Conservation (phyloP, 2,888 invertebrate species). For the Drosophila colorata region DNA sequence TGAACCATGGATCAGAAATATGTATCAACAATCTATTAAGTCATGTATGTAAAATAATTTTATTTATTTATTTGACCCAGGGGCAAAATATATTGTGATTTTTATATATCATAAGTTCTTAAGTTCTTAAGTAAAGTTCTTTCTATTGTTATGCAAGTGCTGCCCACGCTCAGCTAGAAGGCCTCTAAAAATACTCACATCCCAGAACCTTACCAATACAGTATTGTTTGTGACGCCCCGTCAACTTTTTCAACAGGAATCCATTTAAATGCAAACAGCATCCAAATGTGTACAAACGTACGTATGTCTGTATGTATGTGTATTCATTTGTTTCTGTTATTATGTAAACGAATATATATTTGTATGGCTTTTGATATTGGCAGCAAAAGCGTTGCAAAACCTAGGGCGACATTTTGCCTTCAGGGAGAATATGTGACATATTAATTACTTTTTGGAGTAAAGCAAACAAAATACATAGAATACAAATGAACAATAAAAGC, state of each 20-base stretch:
- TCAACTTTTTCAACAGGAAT: slow-evolving; percentile 23
- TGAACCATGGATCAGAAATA: neutral
- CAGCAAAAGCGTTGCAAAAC: slow-evolving; percentile 16
- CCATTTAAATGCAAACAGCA: slow-evolving; percentile 47
- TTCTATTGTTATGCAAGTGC: neutral
- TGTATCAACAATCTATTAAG: slow-evolving; percentile 2
- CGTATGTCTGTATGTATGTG: neutral
- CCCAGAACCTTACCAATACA: slow-evolving; percentile 1
- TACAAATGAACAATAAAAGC: slow-evolving; percentile 28
- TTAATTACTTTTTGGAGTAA: slow-evolving; percentile 49
- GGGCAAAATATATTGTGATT: neutral
- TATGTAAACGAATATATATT: slow-evolving; percentile 33
- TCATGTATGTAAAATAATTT: slow-evolving; percentile 6
- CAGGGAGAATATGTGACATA: slow-evolving; percentile 43
- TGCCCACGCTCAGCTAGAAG: neutral
- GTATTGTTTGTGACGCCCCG: neutral
- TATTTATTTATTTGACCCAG: neutral
- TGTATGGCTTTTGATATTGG: slow-evolving; percentile 53
- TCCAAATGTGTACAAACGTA: slow-evolving; percentile 9
- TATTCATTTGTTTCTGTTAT: slow-evolving; percentile 13
- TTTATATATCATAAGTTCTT: neutral
- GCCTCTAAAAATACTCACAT: slow-evolving; percentile 1
- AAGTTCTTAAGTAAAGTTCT: neutral
- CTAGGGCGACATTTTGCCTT: slow-evolving; percentile 30
- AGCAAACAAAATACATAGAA: slow-evolving; percentile 32